phyloP scores from a whole-genome alignment of 2,113 vertebrate genomes.

The Mugil cephalus region DNA sequence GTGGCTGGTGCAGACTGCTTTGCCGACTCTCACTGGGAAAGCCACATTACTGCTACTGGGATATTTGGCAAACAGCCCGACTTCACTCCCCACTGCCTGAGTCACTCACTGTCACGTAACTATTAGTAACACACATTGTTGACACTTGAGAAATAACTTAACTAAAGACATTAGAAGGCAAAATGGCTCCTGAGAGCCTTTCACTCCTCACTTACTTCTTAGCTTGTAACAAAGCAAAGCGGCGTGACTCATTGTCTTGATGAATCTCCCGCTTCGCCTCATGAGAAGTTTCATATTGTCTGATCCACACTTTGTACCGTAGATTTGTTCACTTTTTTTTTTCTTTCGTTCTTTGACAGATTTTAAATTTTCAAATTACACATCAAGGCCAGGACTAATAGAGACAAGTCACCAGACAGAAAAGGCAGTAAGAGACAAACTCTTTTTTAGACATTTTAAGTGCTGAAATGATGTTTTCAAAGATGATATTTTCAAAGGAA shows the following conservation, averaged over 20 bases:
- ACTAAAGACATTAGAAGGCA: constrained; percentile 51
- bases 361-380: constrained; percentile 57
- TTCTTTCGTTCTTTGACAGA: constrained; percentile 31
- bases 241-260: constrained; percentile 63
- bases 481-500: constrained; percentile 15
- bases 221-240: constrained; percentile 54
- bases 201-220: constrained; percentile 46
- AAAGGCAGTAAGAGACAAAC: constrained; percentile 21
- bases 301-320: constrained; percentile 39
- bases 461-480: constrained; percentile 33
- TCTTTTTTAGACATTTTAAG: constrained; percentile 39
- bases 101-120: constrained; percentile 68
- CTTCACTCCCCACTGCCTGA: constrained; percentile 44
- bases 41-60: constrained; percentile 51
- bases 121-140: constrained; percentile 67
- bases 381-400: constrained; percentile 45
- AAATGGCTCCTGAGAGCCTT: constrained; percentile 49
- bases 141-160: constrained; percentile 66
- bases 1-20: constrained; percentile 48
- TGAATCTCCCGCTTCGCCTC: constrained; percentile 34
- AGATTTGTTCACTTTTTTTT: constrained; percentile 35
- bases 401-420: constrained; percentile 24
- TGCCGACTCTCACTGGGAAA: constrained; percentile 57
- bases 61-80: constrained; percentile 56
- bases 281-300: constrained; percentile 47